Evolutionary conservation across 1,140 invertebrate genomes (phyloP), one percentile per base, ranked within the genome.

Genomic region (Leptinotarsa lineolata): DNA sequence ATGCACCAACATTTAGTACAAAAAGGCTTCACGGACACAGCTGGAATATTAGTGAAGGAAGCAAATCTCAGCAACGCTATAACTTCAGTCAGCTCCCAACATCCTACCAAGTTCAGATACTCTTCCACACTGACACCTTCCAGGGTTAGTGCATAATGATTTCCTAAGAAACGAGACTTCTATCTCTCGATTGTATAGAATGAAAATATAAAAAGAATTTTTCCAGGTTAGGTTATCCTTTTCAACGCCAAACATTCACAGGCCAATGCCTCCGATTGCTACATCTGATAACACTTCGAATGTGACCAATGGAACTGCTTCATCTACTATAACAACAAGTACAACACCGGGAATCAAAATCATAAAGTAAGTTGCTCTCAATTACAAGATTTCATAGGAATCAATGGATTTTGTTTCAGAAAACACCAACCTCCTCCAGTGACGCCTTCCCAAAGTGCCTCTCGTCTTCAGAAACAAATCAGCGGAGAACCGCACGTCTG

Each of bases 1-100:
- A 97, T 99, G 66, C 91, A 95, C 82, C 91, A 95, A 74, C 96
- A 99, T 87, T 86, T 99, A 61, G 78, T 91, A 22, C 88, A 88
- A 4, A 92, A 94, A 82, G 96, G 95, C 1, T 88, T 94, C 22
- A 79, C 78, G 12, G 89, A 92, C 64, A 90, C 94, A 24, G 96
- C 95, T 1, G 83, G 88, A 2, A 85, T 87, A 30, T 85, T 98
- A 64, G 91, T 93, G 73, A 88, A 88, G 75, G 95, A 97, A 86
- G 95, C 94, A 4, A 89, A 88, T 69, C 78, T 88, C 82, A 82
- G 86, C 81, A 81, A 85, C 70, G 78, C 85, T 70, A 60, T 79
- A 74, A 58, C 87, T 84, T 69, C 81, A 81, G 46, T 77, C 75
- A 72, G 84, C 58, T 72, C 86, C 78, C 85, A 85, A 82, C 88